Evolutionary conservation across 92 coral and sea anemone genomes (phyloP), one percentile per base, ranked within the genome.

Genomic region (Scolanthus callimorphus): DNA sequence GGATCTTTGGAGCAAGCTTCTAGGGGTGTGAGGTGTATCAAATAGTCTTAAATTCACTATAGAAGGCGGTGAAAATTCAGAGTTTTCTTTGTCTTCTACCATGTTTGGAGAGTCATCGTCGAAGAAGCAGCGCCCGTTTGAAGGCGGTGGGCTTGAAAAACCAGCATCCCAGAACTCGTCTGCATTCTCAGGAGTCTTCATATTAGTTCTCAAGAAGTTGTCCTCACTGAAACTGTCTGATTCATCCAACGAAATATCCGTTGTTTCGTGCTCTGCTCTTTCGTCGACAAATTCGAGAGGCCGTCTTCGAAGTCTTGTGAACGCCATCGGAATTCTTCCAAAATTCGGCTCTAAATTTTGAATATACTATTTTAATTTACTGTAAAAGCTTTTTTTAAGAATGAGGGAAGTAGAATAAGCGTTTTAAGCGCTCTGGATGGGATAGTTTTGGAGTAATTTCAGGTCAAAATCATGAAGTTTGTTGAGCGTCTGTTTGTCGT

Each of bases 11-110:
- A 92, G 90, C 24, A 92, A 62, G 57, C 85, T 92, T 53, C 91
- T 92, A n/a, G 98, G 98, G 17, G 98, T 92, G 46, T 92, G 96
- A 26, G 98, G 98, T 22, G 96, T 86, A 50, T 92, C 98, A 60
- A 92, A 92, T 20, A 92, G 81, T 29, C 96, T 74, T 49, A 92
- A 67, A 4, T 81, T 94, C 44, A 95, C 82, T 10, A 92, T 82
- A 4, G 98, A 85, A n/a, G 98, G 96, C 17, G 98, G 98, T 24
- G 98, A 88, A 34, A 81, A 65, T 15, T 92, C 19, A 4, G 52
- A 9, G 15, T 34, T 34, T 15, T 34, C 41, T 34, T 34, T 34
- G 41, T 34, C 39, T 37, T 46, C 52, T 9, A 19, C 23, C 52
- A 46, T 46, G 38, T 82, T 88, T 1, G 52, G 69, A 4, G 96